Evolutionary conservation across 2,113 vertebrate genomes (phyloP), one percentile per base, ranked within the genome.

Genomic region (Hippolais icterina): DNA sequence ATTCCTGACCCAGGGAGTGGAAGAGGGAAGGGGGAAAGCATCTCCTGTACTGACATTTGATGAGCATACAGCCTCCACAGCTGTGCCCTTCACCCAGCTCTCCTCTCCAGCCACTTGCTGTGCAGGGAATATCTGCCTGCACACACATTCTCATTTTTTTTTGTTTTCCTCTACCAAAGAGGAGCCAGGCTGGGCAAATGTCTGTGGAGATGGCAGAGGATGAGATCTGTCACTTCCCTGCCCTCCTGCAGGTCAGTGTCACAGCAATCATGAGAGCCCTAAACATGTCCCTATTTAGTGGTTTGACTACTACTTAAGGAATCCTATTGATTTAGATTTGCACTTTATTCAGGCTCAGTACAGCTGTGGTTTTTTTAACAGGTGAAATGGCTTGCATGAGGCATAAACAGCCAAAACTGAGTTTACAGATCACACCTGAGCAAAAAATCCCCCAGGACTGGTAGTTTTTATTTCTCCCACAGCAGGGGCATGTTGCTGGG

Each of bases 251-350:
- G 35, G 29, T 31, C 27, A 41, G 11, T 61, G 33, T 12, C 52
- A 42, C 5, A 1, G 21, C 4, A 6, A 33, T 24, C 50, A 14
- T 0, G 1, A 71, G 10, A 85, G 37, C 35, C 16, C 9, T 57
- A n/a, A 79, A 33, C 28, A 17, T 8, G 27, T 7, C 2, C 15
- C 25, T 8, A 12, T 68, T 29, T 19, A 59, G 14, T 14, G 14
- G 4, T 33, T 53, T 75, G 29, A 19, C 25, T n/a, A 10, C 16
- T 15, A 4, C 10, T 44, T 66, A 14, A 49, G 44, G 33, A 53
- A 75, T 41, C 19, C 19, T 50, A 5, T 8, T 50, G 19, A 25
- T 89, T 72, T 64, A 59, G 29, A 63, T 8, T 6, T 28, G 28
- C 54, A 24, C 35, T 64, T 70, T 50, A 41, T 39, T 37, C 21